A percentile compares a stretch with the other conserved stretches of the same genome.
Evolutionary conservation across 2,797 vertebrate species (phyloP).

Genomic region (Paramormyrops hopkinsi): DNA sequence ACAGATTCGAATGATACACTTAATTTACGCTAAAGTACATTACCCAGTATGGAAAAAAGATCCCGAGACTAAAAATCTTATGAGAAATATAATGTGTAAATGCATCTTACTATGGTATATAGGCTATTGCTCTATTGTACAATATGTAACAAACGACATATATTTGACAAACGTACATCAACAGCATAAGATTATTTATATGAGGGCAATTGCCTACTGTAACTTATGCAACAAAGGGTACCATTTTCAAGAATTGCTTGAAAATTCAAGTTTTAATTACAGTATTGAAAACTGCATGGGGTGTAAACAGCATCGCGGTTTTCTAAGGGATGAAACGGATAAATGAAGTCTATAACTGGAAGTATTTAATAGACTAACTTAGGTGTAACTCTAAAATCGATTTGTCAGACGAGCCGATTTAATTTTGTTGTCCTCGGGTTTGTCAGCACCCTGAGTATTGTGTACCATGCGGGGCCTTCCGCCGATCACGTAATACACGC

Average conservation of each 20-base stretch:
- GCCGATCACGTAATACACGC: conserved; percentile 41
- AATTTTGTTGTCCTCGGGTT: background rate
- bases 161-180: background rate
- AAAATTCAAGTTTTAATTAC: background rate
- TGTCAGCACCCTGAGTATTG: conserved; percentile 20
- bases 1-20: background rate
- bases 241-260: background rate
- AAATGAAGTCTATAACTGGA: background rate
- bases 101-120: background rate
- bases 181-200: background rate
- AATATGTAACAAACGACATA: background rate
- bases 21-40: background rate
- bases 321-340: background rate
- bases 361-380: background rate
- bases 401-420: background rate
- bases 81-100: background rate
- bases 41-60: background rate
- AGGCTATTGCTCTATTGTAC: background rate
- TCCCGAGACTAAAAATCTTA: background rate
- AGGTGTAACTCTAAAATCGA: background rate
- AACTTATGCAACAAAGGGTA: background rate
- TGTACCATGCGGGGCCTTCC: conserved; percentile 26
- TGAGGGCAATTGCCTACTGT: background rate
- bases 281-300: background rate
- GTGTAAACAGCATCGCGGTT: background rate